These are phyloP conservation scores for Zele albiditarsus DNA, from an alignment of 2,888 invertebrate genomes.

Conservation along the genomic window DNA sequence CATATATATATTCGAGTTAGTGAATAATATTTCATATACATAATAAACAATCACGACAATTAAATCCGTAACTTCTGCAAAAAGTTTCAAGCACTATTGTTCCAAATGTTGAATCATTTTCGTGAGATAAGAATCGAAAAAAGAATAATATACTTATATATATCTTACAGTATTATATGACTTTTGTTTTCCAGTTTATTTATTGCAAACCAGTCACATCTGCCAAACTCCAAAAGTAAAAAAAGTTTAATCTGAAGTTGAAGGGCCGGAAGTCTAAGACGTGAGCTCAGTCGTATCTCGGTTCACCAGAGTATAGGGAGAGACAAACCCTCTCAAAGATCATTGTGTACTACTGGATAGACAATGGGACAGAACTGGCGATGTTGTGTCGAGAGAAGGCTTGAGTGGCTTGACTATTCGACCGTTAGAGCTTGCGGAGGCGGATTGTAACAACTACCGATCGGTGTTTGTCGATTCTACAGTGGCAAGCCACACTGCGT, in stretches of 20 bases:
- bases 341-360: constrained; percentile 48
- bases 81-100: not conserved
- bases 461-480: constrained; percentile 42
- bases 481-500: constrained; percentile 33
- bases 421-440: constrained; percentile 32
- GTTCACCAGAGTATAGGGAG: constrained; percentile 49
- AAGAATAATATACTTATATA: not conserved
- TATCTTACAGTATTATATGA: not conserved
- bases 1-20: no score
- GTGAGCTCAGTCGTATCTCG: constrained; percentile 49
- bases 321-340: constrained; percentile 39
- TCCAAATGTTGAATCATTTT: not conserved
- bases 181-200: not conserved
- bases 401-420: constrained; percentile 13
- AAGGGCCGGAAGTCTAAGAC: not conserved
- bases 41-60: no score
- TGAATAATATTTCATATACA: no score
- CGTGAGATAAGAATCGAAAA: no score
- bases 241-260: not conserved
- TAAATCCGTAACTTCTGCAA: not conserved
- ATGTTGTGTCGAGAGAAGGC: constrained; percentile 30
- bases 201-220: not conserved
- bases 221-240: not conserved
- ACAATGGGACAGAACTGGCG: constrained; percentile 48
- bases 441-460: constrained; percentile 40